These are phyloP conservation scores for Chorisops tibialis DNA, from an alignment of 2,888 invertebrate genomes.

Conservation along the genomic window DNA sequence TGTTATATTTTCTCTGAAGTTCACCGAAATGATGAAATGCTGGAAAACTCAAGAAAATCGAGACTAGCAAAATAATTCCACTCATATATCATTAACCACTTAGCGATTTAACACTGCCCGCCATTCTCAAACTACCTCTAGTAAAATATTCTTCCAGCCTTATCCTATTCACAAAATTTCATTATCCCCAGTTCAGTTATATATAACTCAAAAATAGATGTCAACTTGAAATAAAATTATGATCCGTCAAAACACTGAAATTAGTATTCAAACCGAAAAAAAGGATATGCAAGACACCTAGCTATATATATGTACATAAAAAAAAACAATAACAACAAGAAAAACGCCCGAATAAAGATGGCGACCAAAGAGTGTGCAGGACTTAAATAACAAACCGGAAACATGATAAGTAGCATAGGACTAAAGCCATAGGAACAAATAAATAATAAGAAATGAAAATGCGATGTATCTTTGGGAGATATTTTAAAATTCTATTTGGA, in stretches of 20 bases:
- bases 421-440: conserved; percentile 7
- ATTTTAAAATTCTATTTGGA: conserved; percentile 35
- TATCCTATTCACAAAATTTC: no score
- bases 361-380: not conserved
- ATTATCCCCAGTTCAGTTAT: not conserved
- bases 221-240: conserved; percentile 30
- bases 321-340: not conserved
- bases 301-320: no score
- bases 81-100: no score
- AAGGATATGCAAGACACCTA: not conserved
- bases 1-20: no score
- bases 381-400: not conserved
- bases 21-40: no score
- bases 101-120: no score
- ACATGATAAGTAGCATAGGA: conserved; percentile 3
- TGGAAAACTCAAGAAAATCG: no score
- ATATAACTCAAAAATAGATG: conserved; percentile 26
- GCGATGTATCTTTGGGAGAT: conserved; percentile 3
- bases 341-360: not conserved
- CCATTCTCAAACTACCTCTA: no score
- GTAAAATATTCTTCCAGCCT: no score
- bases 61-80: no score
- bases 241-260: conserved; percentile 32
- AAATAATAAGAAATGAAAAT: conserved; percentile 16
- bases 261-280: conserved; percentile 30